Evolutionary conservation across 2,797 vertebrate genomes (phyloP).

Genomic region (Danio tinwini): DNA sequence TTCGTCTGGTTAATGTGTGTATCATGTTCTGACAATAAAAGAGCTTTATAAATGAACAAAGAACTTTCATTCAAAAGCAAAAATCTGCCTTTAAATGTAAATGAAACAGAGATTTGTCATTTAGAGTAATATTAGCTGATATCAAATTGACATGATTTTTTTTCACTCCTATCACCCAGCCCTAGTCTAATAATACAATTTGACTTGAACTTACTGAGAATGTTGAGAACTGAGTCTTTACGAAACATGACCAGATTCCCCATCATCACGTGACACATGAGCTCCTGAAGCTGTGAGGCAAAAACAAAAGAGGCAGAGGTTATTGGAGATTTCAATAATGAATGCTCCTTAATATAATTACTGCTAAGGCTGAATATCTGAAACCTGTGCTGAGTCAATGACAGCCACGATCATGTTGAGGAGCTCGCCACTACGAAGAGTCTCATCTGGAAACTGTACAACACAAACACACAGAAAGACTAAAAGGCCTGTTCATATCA

Average conservation of each 20-base stretch:
- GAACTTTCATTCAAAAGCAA: too few species aligned
- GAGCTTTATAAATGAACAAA: too few species aligned
- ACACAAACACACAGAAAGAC: neutral
- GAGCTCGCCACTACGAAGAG: slow-evolving; percentile 91
- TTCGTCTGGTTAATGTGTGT: too few species aligned
- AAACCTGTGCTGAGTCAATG: slow-evolving; percentile 91
- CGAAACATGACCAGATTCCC: slow-evolving; percentile 97
- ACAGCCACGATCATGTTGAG: slow-evolving; percentile 98
- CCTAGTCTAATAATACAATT: too few species aligned
- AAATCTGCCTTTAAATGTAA: too few species aligned
- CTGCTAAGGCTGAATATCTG: neutral
- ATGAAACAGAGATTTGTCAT: too few species aligned
- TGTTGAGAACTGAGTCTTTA: slow-evolving; percentile 95
- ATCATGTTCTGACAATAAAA: too few species aligned
- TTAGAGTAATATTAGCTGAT: too few species aligned
- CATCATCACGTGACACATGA: slow-evolving; percentile 99
- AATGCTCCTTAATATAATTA: neutral
- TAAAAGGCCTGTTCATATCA: too few species aligned
- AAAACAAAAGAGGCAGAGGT: neutral
- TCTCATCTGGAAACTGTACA: slow-evolving; percentile 92
- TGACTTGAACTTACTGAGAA: slow-evolving; percentile 83
- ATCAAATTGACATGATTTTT: too few species aligned
- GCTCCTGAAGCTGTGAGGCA: slow-evolving; percentile 88
- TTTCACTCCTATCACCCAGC: too few species aligned
- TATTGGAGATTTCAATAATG: neutral